Percentiles rank a stretch among this genome's conserved stretches.
Conservation (phyloP, 2,888 invertebrate genomes). For the Andrena minutula region DNA sequence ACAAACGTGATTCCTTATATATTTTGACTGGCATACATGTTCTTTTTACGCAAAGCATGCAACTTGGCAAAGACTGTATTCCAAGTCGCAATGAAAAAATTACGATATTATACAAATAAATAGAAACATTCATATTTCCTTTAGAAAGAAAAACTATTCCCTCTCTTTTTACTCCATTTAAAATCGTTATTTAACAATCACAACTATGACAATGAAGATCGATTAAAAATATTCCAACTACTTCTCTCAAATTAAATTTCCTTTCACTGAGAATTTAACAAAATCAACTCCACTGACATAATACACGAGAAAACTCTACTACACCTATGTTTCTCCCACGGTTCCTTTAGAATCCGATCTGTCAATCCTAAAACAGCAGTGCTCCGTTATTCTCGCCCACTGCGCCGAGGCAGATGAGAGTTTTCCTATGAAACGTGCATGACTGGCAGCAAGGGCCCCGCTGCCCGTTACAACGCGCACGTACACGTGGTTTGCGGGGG, state of each 20-base stretch:
- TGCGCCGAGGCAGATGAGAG: neutral
- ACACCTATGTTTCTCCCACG: neutral
- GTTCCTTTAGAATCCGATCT: neutral
- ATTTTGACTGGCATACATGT: too few species aligned
- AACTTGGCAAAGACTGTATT: neutral
- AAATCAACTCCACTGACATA: neutral
- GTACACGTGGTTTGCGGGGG: conserved; percentile 22
- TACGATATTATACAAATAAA: too few species aligned
- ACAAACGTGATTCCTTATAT: neutral
- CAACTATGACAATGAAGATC: too few species aligned
- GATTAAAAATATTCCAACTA: too few species aligned
- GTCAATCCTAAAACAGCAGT: neutral
- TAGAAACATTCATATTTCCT: too few species aligned
- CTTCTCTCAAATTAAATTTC: neutral
- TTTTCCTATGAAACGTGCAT: conserved; percentile 17
- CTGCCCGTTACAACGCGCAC: conserved; percentile 41
- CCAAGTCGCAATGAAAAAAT: neutral
- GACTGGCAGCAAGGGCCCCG: conserved; percentile 32
- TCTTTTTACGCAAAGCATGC: conserved; percentile 4
- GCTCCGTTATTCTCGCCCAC: neutral
- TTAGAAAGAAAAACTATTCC: too few species aligned
- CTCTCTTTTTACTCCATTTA: too few species aligned
- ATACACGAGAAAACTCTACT: neutral
- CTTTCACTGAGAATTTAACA: neutral
- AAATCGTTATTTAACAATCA: too few species aligned